Evolutionary conservation across 2,797 vertebrate genomes (phyloP).

Genomic region (Linurgus olivaceus): DNA sequence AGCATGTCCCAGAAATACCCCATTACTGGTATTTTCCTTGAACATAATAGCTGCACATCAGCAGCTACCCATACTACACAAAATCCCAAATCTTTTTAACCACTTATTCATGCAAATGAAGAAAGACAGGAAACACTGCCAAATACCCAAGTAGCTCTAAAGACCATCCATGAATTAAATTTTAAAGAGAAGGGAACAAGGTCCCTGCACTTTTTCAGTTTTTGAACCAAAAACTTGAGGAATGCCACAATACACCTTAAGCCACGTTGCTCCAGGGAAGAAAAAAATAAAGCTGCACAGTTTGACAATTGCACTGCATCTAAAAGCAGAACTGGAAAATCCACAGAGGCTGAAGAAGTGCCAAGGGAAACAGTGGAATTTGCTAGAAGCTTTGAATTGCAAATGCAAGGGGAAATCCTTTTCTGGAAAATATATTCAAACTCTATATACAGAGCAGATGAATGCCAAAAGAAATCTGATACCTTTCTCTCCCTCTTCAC

Average conservation of each 20-base stretch:
- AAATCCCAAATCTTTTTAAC: background rate
- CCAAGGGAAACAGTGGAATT: slow-evolving; percentile 62
- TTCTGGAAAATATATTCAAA: slow-evolving; percentile 56
- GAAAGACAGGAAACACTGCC: background rate
- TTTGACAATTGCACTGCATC: background rate
- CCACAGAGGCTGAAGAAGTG: slow-evolving; percentile 28
- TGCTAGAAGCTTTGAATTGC: slow-evolving; percentile 65
- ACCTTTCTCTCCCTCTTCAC: background rate
- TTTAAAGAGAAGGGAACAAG: background rate
- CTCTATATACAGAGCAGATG: background rate
- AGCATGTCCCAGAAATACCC: background rate
- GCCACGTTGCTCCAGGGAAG: background rate
- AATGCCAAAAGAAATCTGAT: slow-evolving; percentile 29
- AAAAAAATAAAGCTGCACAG: background rate
- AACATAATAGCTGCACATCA: background rate
- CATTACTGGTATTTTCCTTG: background rate
- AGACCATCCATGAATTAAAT: background rate
- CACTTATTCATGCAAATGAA: background rate
- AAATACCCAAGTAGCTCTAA: background rate
- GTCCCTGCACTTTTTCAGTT: background rate
- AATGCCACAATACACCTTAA: background rate
- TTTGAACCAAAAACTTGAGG: background rate
- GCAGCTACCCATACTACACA: background rate
- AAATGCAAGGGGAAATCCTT: slow-evolving; percentile 62
- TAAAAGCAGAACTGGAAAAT: slow-evolving; percentile 58